Evolutionary conservation across 37 sponge, comb jelly and placozoan species (phyloP).

Genomic region (Chondrilla cf. caribensis): DNA sequence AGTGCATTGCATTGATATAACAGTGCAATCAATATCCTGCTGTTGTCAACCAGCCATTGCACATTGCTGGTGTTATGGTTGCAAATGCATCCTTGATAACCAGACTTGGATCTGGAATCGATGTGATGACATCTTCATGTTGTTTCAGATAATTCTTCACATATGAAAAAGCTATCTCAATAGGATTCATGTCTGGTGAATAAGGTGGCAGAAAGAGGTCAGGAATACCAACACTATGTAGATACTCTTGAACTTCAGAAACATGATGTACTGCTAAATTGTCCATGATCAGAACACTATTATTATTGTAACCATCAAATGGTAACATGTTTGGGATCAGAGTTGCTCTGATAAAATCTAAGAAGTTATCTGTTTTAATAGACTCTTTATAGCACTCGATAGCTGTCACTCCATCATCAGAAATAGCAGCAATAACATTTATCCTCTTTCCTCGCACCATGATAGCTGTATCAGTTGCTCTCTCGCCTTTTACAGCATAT

Average conservation of each 20-base stretch:
- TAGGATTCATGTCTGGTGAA: slow-evolving; percentile 1
- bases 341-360: neutral
- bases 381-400: neutral
- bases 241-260: neutral
- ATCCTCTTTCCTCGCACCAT: neutral
- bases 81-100: neutral
- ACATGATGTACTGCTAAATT: neutral
- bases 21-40: too few relatives aligned
- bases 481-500: neutral
- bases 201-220: neutral
- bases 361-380: neutral
- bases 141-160: neutral
- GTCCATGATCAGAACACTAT: neutral
- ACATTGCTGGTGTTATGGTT: neutral
- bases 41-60: neutral
- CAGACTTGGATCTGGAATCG: neutral
- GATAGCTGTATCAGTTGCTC: neutral
- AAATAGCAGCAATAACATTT: neutral
- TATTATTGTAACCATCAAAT: neutral
- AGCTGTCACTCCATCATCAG: neutral
- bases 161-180: neutral
- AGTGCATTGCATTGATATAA: too few relatives aligned
- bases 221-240: neutral
- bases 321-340: neutral
- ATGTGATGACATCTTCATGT: neutral